Evolutionary conservation across 2,888 invertebrate genomes (phyloP).

Genomic region (Thecocarcelia acutangulata): DNA sequence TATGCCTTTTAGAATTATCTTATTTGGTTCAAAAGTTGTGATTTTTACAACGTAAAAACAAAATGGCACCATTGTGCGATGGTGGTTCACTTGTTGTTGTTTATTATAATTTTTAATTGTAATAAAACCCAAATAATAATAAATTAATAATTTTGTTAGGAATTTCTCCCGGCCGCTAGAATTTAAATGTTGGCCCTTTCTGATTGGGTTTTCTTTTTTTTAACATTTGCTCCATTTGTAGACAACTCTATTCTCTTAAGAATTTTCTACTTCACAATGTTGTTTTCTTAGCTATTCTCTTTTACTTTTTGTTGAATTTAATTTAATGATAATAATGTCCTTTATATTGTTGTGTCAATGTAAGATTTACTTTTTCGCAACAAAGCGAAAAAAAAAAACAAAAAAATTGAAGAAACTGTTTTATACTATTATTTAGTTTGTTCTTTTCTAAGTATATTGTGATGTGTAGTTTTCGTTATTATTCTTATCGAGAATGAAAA

Average conservation of each 20-base stretch:
- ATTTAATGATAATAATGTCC: conserved; percentile 67
- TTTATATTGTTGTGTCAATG: conserved; percentile 62
- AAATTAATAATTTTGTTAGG: too few relatives aligned
- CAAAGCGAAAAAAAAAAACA: too few relatives aligned
- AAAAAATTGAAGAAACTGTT: conserved; percentile 7
- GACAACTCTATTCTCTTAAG: conserved; percentile 39
- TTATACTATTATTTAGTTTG: conserved; percentile 41
- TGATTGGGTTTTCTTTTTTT: neutral
- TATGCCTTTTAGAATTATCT: too few relatives aligned
- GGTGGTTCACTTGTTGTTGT: too few relatives aligned
- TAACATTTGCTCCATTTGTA: neutral
- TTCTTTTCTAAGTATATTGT: conserved; percentile 29
- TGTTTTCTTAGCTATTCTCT: conserved; percentile 18
- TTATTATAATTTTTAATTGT: too few relatives aligned
- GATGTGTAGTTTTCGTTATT: conserved; percentile 41
- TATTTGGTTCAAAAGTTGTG: too few relatives aligned
- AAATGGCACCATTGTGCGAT: too few relatives aligned
- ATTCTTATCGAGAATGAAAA: conserved; percentile 22
- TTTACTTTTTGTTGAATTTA: conserved; percentile 48
- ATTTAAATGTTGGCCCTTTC: neutral
- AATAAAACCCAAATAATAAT: too few relatives aligned
- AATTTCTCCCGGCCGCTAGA: too few relatives aligned
- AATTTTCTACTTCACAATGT: conserved; percentile 18
- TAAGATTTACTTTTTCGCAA: conserved; percentile 39
- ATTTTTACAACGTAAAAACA: too few relatives aligned